phyloP scores from a whole-genome alignment of 2,888 invertebrate genomes.

The Nezara viridula region DNA sequence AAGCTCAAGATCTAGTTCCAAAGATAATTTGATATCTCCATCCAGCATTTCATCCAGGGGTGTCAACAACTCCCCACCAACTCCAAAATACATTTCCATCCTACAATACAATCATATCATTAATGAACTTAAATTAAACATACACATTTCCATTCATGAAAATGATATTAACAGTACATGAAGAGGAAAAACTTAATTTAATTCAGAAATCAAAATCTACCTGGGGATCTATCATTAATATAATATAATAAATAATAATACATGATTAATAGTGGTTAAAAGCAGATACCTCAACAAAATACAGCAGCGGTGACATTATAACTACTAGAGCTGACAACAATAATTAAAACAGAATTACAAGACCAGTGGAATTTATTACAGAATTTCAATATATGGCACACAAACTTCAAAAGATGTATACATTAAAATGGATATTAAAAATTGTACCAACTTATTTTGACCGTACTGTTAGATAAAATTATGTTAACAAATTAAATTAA shows the following conservation, averaged over 20 bases:
- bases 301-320: not conserved
- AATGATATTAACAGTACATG: too few species aligned
- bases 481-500: too few species aligned
- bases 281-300: not conserved
- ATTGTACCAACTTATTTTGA: too few species aligned
- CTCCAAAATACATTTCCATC: conserved; percentile 62
- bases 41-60: conserved; percentile 63
- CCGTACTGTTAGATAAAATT: too few species aligned
- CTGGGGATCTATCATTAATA: too few species aligned
- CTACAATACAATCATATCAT: not conserved
- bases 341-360: not conserved
- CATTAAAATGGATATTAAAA: not conserved
- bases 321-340: not conserved
- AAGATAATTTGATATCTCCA: conserved; percentile 61
- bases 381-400: too few species aligned
- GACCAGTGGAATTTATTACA: too few species aligned
- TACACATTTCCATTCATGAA: too few species aligned
- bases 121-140: too few species aligned
- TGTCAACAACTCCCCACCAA: conserved; percentile 61
- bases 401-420: not conserved
- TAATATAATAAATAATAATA: not conserved
- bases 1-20: conserved; percentile 61
- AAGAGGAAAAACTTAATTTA: too few species aligned
- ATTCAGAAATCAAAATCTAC: too few species aligned
- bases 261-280: not conserved